These are phyloP conservation scores for Pimpla rufipes DNA, from an alignment of 2,888 invertebrate genomes.

Conservation along the genomic window DNA sequence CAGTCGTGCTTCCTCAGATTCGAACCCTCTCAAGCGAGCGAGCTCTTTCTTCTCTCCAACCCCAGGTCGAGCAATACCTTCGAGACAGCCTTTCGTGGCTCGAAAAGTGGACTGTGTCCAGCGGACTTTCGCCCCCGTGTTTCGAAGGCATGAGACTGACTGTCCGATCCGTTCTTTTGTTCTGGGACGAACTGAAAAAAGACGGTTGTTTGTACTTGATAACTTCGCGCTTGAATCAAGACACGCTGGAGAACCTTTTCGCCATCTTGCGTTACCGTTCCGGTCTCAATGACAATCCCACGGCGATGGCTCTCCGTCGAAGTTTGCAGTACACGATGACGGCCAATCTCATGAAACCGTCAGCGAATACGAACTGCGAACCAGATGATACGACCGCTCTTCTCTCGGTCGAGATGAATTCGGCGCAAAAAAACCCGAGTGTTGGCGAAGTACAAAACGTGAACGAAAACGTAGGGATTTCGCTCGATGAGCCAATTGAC, in stretches of 20 bases:
- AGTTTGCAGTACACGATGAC: slow-evolving; percentile 48
- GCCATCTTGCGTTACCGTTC: slow-evolving; percentile 69
- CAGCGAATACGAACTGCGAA: slow-evolving; percentile 47
- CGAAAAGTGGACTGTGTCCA: slow-evolving; percentile 21
- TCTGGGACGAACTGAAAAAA: slow-evolving; percentile 69
- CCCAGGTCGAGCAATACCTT: slow-evolving; percentile 56
- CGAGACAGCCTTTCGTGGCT: slow-evolving; percentile 27
- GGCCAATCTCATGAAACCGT: slow-evolving; percentile 40
- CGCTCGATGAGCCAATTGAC: neutral
- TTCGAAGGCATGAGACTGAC: slow-evolving; percentile 70
- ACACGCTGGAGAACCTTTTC: slow-evolving; percentile 72
- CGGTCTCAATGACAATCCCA: slow-evolving; percentile 66
- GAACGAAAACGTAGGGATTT: too few relatives aligned
- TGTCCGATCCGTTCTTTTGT: slow-evolving; percentile 66
- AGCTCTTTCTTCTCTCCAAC: slow-evolving; percentile 38
- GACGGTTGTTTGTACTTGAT: slow-evolving; percentile 65
- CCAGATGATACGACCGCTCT: slow-evolving; percentile 23
- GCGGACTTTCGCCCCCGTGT: slow-evolving; percentile 62
- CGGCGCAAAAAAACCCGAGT: neutral
- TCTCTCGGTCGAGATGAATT: neutral
- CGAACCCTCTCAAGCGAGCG: slow-evolving; percentile 51
- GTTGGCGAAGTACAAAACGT: too few relatives aligned
- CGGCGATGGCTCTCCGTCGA: slow-evolving; percentile 28
- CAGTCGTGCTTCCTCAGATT: slow-evolving; percentile 35
- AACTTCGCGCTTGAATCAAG: slow-evolving; percentile 71